Evolutionary conservation across 2,888 invertebrate species (phyloP).

Genomic region (Drosophila rellima): DNA sequence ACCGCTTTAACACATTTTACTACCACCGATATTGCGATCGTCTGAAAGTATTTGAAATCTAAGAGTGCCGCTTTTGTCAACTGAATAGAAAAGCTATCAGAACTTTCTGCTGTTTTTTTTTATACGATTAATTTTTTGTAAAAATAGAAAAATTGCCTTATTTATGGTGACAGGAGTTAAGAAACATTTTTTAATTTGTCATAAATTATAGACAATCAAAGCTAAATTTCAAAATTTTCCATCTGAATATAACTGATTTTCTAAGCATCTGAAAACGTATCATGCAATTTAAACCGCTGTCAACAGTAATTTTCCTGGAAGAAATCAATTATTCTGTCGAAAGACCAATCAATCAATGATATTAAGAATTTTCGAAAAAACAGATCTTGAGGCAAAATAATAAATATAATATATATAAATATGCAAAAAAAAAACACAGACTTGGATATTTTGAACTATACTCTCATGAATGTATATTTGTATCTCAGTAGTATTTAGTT

Average conservation of each 20-base stretch:
- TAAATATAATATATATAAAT: not conserved
- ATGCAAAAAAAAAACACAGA: slow-evolving; percentile 6
- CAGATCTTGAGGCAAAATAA: not conserved
- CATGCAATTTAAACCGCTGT: not conserved
- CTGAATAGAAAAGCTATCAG: not conserved
- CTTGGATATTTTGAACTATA: slow-evolving; percentile 22
- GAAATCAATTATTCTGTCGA: not conserved
- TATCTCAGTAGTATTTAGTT: slow-evolving; percentile 32
- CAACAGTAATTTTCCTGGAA: not conserved
- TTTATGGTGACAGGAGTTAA: too few species aligned
- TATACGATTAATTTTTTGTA: not conserved
- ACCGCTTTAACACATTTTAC: too few species aligned
- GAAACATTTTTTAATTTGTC: too few species aligned
- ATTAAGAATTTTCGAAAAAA: not conserved
- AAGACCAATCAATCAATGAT: not conserved
- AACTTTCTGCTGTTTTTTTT: not conserved
- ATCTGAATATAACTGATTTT: not conserved
- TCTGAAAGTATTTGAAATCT: not conserved
- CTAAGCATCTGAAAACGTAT: not conserved
- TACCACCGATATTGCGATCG: not conserved
- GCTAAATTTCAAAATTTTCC: not conserved
- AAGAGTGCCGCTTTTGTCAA: not conserved
- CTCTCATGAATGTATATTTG: slow-evolving; percentile 21
- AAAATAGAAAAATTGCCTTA: too few species aligned
- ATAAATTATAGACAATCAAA: too few species aligned